Percentiles rank a stretch among this genome's conserved stretches.
Conservation (phyloP, 2,797 vertebrate genomes). For the Acridotheres tristis region DNA sequence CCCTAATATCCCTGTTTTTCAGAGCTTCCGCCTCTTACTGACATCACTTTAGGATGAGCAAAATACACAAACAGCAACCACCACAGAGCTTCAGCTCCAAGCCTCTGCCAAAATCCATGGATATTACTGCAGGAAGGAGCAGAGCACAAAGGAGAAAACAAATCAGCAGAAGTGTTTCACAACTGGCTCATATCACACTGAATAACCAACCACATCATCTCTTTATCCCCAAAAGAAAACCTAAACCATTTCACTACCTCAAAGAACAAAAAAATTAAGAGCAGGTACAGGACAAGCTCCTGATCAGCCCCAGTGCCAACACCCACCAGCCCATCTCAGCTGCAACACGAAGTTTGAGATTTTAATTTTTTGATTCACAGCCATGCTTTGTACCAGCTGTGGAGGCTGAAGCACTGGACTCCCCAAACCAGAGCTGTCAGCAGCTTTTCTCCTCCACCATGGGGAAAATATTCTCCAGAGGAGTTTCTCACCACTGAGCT, state of each 20-base stretch:
- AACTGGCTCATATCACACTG: accelerated
- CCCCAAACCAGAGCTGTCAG: neutral
- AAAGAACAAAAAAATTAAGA: neutral
- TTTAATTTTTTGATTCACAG: neutral
- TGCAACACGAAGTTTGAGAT: neutral
- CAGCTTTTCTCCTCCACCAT: neutral
- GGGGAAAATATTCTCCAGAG: neutral
- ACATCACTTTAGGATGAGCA: neutral
- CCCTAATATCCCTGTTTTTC: neutral
- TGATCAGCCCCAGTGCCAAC: neutral
- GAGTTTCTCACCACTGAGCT: neutral
- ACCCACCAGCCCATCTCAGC: neutral
- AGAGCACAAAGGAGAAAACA: neutral
- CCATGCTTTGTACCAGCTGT: neutral
- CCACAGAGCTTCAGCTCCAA: neutral
- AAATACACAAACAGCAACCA: neutral
- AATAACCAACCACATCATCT: neutral
- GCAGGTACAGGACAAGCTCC: neutral
- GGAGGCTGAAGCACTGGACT: neutral
- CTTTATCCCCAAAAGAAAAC: neutral
- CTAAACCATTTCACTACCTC: neutral
- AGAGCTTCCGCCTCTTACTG: neutral
- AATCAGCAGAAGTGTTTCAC: accelerated
- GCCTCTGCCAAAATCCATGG: neutral
- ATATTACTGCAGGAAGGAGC: neutral